phyloP scores from a whole-genome alignment of 2,113 vertebrate species.

The Bombycilla garrulus region DNA sequence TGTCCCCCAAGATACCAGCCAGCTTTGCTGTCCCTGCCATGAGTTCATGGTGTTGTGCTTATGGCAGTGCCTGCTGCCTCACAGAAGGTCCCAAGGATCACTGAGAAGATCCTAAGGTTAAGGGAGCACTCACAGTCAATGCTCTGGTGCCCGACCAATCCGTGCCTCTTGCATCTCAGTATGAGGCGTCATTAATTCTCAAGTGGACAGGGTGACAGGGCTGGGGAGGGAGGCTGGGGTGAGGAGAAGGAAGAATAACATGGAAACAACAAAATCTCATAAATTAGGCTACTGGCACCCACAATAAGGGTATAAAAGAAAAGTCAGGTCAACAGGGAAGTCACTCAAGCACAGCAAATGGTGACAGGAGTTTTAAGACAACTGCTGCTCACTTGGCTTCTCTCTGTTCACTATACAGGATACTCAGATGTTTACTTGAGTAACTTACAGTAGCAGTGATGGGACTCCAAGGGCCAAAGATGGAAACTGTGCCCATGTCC shows the following conservation, averaged over 20 bases:
- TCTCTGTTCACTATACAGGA: not conserved
- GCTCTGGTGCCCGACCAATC: fast-evolving
- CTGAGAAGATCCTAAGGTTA: not conserved
- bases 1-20: not conserved
- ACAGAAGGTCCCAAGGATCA: not conserved
- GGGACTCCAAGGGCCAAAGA: not conserved
- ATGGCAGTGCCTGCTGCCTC: fast-evolving
- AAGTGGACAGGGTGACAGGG: not conserved
- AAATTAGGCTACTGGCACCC: not conserved
- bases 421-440: not conserved
- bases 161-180: not conserved
- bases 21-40: not conserved
- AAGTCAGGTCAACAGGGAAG: not conserved
- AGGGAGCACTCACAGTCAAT: not conserved
- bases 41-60: not conserved
- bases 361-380: not conserved
- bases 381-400: not conserved
- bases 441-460: not conserved
- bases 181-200: not conserved
- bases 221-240: not conserved
- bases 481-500: not conserved
- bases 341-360: not conserved
- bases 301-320: not conserved
- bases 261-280: not conserved
- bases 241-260: not conserved